These are phyloP conservation scores for Lepidocyrtinus sp. DNA, from an alignment of 2,888 invertebrate genomes.

Conservation along the genomic window DNA sequence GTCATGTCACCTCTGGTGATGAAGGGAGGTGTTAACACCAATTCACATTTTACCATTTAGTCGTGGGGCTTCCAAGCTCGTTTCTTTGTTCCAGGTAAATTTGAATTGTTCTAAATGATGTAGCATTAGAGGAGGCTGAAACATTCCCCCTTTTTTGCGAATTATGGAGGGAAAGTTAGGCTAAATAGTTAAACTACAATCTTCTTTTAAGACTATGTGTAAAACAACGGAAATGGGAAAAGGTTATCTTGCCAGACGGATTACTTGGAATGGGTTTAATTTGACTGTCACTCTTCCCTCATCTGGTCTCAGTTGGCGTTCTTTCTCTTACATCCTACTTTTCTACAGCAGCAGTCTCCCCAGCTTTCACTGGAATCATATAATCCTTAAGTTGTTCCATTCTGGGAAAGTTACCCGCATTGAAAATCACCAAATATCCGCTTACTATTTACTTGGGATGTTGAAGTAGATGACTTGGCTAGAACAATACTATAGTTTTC, in stretches of 20 bases:
- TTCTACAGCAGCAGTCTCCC: too few relatives aligned
- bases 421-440: too few relatives aligned
- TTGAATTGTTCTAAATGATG: not conserved
- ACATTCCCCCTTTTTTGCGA: not conserved
- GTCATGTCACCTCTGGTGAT: too few relatives aligned
- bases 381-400: conserved; percentile 9
- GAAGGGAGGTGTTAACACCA: too few relatives aligned
- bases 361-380: not conserved
- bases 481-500: too few relatives aligned
- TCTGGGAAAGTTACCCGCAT: too few relatives aligned
- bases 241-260: conserved; percentile 60
- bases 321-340: not conserved
- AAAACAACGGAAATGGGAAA: conserved; percentile 52
- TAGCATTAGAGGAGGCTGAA: not conserved
- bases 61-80: too few relatives aligned
- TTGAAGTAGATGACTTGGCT: too few relatives aligned
- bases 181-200: too few relatives aligned
- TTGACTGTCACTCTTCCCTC: conserved; percentile 61
- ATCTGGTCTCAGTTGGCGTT: conserved; percentile 57
- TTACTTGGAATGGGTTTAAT: conserved; percentile 62
- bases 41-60: too few relatives aligned
- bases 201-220: not conserved
- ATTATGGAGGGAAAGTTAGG: too few relatives aligned
- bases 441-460: too few relatives aligned
- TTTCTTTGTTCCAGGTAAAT: not conserved